These are phyloP conservation scores for Fregata magnificens DNA, from an alignment of 2,113 vertebrate genomes.

Conservation along the genomic window DNA sequence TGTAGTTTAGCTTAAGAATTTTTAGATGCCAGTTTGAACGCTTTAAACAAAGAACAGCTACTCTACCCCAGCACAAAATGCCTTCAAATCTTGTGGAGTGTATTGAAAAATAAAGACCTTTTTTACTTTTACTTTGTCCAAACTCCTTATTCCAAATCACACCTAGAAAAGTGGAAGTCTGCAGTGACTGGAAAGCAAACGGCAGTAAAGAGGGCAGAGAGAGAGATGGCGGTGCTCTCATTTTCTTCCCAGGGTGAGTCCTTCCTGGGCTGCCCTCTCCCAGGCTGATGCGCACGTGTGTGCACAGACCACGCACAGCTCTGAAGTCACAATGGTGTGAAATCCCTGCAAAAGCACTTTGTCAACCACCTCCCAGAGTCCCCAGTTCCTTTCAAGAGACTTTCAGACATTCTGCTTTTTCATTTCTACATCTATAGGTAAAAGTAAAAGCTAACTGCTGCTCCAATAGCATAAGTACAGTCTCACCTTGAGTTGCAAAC, in stretches of 20 bases:
- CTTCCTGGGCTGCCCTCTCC: neutral
- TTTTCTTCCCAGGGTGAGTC: neutral
- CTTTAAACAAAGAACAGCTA: neutral
- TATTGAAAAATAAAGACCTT: neutral
- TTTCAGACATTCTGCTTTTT: neutral
- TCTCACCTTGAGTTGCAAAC: neutral
- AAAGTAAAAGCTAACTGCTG: neutral
- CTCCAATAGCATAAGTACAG: neutral
- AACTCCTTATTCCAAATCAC: neutral
- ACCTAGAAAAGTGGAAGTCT: neutral
- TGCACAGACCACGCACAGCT: neutral
- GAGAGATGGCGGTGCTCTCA: fast-evolving
- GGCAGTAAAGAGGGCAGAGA: neutral
- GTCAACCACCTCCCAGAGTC: neutral
- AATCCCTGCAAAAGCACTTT: neutral
- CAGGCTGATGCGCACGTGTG: fast-evolving
- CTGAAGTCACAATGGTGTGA: neutral
- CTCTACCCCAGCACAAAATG: neutral
- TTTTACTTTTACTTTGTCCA: neutral
- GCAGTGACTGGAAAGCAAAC: neutral
- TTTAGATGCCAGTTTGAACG: neutral
- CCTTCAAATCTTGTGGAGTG: neutral
- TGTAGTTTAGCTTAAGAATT: neutral
- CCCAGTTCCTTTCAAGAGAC: neutral
- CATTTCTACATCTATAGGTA: neutral